Percentiles rank a stretch among this genome's conserved stretches.
phyloP scores from a whole-genome alignment of 2,888 invertebrate genomes.

The Oscheius sp. region DNA sequence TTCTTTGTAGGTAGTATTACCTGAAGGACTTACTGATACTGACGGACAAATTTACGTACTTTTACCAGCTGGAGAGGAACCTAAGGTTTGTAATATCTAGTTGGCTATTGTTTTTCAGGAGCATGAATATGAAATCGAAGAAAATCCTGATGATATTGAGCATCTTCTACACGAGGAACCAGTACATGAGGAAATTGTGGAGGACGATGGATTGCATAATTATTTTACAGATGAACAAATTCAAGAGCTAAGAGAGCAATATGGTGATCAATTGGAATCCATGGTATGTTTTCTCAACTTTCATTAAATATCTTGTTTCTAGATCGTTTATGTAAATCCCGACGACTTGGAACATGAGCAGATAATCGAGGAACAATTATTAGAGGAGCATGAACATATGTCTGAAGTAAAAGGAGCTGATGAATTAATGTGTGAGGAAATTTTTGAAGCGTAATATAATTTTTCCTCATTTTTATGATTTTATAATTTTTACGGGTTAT shows the following conservation, averaged over 20 bases:
- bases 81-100: background rate
- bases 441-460: constrained; percentile 19
- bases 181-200: constrained; percentile 1
- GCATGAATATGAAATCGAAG: constrained; percentile 6
- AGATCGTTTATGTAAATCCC: background rate
- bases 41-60: constrained; percentile 38
- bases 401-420: background rate
- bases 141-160: constrained; percentile 15
- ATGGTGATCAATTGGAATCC: constrained; percentile 40
- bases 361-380: background rate
- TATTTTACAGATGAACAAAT: constrained; percentile 39
- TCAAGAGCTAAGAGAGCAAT: constrained; percentile 41
- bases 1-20: background rate
- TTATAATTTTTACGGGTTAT: background rate
- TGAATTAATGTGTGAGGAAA: constrained; percentile 25
- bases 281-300: constrained; percentile 34
- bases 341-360: constrained; percentile 16
- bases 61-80: constrained; percentile 28
- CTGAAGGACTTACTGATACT: background rate
- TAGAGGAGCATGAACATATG: background rate
- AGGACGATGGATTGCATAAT: background rate
- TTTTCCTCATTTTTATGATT: background rate
- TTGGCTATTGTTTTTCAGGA: too few relatives aligned
- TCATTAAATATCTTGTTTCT: constrained; percentile 7
- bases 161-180: constrained; percentile 5